phyloP scores from a whole-genome alignment of 1,140 invertebrate genomes.

The Apis dorsata region DNA sequence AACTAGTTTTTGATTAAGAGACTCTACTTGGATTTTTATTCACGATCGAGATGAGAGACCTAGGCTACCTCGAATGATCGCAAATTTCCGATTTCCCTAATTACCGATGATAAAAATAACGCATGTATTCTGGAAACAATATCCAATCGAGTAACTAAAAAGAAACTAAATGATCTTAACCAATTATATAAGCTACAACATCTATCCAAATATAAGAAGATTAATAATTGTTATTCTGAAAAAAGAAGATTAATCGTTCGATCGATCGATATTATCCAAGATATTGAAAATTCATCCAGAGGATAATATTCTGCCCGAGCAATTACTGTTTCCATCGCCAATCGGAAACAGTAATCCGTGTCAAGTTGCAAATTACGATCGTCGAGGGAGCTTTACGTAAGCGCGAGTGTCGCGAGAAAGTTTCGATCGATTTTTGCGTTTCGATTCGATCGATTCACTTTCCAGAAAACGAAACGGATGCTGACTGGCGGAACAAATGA shows the following conservation, averaged over 20 bases:
- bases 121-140: neutral
- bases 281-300: neutral
- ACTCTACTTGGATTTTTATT: neutral
- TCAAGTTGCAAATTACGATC: neutral
- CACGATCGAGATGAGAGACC: neutral
- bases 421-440: slow-evolving; percentile 6
- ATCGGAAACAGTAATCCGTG: neutral
- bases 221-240: too few relatives aligned
- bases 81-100: neutral
- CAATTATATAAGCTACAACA: too few relatives aligned
- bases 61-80: neutral
- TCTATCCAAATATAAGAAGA: too few relatives aligned
- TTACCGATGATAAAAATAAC: neutral
- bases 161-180: too few relatives aligned
- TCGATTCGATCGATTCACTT: slow-evolving; percentile 4
- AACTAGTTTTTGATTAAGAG: slow-evolving; percentile 31
- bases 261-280: too few relatives aligned
- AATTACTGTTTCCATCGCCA: neutral
- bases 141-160: neutral
- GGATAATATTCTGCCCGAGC: neutral
- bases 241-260: too few relatives aligned
- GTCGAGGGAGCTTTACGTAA: neutral
- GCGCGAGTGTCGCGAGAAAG: slow-evolving; percentile 13
- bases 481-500: neutral
- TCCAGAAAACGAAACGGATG: slow-evolving; percentile 10